phyloP scores from a whole-genome alignment of 2,113 vertebrate species.

The Empidonax traillii region DNA sequence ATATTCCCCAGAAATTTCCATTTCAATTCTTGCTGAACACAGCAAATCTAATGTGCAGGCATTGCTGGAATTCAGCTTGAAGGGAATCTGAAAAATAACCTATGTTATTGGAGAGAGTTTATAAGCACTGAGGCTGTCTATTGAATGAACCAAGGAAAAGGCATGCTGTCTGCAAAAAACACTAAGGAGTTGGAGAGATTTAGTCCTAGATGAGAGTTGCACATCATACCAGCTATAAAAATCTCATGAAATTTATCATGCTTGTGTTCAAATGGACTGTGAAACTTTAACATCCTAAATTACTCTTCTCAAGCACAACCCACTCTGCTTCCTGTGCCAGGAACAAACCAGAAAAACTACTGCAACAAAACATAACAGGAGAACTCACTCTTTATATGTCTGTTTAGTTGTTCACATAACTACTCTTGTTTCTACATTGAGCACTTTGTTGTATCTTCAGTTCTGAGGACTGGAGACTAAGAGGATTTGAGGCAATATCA shows the following conservation, averaged over 20 bases:
- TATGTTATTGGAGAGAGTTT: neutral
- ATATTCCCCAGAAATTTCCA: neutral
- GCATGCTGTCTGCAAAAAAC: neutral
- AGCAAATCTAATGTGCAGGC: neutral
- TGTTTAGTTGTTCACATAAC: neutral
- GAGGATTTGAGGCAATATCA: neutral
- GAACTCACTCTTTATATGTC: neutral
- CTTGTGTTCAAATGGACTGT: neutral
- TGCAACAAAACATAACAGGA: neutral
- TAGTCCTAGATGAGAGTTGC: neutral
- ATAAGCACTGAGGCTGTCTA: neutral
- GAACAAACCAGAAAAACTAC: neutral
- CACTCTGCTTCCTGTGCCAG: neutral
- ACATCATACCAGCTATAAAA: neutral
- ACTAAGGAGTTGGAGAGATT: neutral
- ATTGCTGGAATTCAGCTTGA: neutral
- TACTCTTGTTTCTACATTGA: neutral
- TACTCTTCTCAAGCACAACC: neutral
- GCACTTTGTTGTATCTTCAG: neutral
- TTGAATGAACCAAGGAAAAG: conserved; percentile 9
- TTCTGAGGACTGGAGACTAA: neutral
- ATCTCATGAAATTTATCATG: neutral
- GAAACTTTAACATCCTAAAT: neutral
- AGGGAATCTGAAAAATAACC: neutral
- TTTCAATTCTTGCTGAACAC: neutral